phyloP scores from a whole-genome alignment of 2,113 vertebrate genomes.

The human region DNA sequence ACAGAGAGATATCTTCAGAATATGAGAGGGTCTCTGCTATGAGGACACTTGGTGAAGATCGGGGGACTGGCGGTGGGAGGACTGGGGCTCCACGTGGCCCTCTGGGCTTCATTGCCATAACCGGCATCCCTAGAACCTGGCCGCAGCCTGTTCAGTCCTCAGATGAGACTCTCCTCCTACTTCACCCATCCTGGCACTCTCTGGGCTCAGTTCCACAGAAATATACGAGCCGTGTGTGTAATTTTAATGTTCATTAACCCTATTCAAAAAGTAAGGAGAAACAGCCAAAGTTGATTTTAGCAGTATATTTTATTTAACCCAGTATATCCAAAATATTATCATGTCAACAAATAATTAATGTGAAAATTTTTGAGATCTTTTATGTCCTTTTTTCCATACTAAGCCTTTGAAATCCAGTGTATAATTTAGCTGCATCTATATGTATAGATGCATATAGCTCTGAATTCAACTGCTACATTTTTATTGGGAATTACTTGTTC shows the following conservation, averaged over 20 bases:
- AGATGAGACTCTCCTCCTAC: fast-evolving
- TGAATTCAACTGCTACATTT: neutral
- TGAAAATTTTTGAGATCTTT: neutral
- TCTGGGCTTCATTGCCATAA: no score
- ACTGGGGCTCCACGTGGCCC: neutral
- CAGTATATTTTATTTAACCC: neutral
- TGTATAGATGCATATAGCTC: no score
- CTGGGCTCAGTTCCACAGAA: neutral
- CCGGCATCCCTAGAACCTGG: fast-evolving
- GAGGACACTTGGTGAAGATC: fast-evolving
- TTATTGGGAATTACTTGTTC: neutral
- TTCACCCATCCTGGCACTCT: fast-evolving
- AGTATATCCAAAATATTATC: neutral
- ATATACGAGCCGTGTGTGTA: fast-evolving
- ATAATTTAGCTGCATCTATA: neutral
- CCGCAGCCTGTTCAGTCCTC: fast-evolving
- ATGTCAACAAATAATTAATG: neutral
- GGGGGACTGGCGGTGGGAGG: neutral
- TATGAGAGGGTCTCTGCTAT: fast-evolving
- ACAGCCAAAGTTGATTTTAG: no score
- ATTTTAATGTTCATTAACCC: neutral
- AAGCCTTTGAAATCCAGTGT: neutral
- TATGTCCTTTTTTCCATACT: neutral
- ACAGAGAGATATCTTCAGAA: neutral
- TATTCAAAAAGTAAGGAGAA: neutral